Base-by-base conservation (phyloP, 2,888 invertebrate genomes). In the Clepsis dumicolana region DNA sequence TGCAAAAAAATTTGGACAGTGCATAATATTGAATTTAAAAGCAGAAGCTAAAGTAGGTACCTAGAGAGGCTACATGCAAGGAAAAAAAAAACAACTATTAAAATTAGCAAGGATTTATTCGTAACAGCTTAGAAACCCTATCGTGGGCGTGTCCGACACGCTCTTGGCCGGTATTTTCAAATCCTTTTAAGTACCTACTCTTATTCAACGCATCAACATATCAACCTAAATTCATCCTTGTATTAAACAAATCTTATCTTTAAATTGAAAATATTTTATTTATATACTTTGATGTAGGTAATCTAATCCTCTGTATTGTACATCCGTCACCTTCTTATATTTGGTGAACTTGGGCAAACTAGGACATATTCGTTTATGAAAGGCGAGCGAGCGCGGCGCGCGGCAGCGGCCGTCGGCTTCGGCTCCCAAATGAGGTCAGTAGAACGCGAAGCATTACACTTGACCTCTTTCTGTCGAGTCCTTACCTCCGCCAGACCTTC, bases 401-500 rank as follows among this genome's bases (percentile, higher is more conserved):
- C 67, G 74, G 73, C 72, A 80, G 83, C 71, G 81, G 80, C 84
- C 80, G 82, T 82, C 84, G 75, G 80, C 77, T 82, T 81, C 84
- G 75, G 80, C 77, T 84, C 82, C 80, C 81, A 87, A 93, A 93
- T 93, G 92, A 93, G 93, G 93, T 90, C 89, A 93, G 91, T 93
- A 85, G 92, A 92, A 90, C 93, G 85, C 90, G 88, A 88, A 82
- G 88, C 88, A 90, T 90, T 93, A 92, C 93, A 93, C 93, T 93
- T 93, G 93, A 93, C 93, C 93, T 91, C 93, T 93, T 93, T 93
- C 82, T 80, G 86, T 76, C 78, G 87, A 93, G 93, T 93, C 93
- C 93, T 93, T 91, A 93, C 92, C 91, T 91, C 91, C 88, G 85
- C 90, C 90, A 91, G 93, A 90, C 92, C 93, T 93, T 93, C 93